These are phyloP conservation scores for Hippasteria phrygiana DNA, from an alignment of 53 echinoderm and acorn worm genomes.

Conservation along the genomic window DNA sequence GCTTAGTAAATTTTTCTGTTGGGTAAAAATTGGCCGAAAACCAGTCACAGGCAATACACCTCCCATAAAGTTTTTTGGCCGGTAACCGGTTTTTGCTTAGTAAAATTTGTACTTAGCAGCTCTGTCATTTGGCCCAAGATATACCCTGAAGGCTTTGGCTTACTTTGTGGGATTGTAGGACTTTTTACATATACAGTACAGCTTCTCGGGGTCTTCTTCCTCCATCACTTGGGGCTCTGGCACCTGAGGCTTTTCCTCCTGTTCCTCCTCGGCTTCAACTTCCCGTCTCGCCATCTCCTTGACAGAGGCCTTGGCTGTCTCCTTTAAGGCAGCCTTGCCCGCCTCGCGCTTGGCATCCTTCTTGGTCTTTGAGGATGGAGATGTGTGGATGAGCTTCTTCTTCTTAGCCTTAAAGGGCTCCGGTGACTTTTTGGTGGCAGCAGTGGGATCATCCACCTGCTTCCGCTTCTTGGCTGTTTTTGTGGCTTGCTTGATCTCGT, in stretches of 20 bases:
- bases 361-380: conserved; percentile 11
- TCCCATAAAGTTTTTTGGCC: too few relatives aligned
- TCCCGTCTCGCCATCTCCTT: conserved; percentile 56
- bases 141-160: conserved; percentile 1
- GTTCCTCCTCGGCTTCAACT: conserved; percentile 61
- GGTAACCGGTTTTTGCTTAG: too few relatives aligned
- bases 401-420: conserved; percentile 62
- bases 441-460: conserved; percentile 33
- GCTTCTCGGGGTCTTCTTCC: conserved; percentile 35
- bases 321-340: conserved; percentile 38
- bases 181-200: conserved; percentile 96
- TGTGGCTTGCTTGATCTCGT: conserved; percentile 70
- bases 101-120: too few relatives aligned
- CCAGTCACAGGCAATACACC: too few relatives aligned
- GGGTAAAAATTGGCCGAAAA: too few relatives aligned
- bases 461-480: conserved; percentile 75
- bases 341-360: conserved; percentile 64
- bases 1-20: too few relatives aligned
- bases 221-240: conserved; percentile 7
- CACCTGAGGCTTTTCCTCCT: conserved; percentile 41
- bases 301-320: conserved; percentile 16
- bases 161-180: conserved; percentile 89
- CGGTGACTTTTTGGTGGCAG: conserved; percentile 14
- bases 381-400: conserved; percentile 54
- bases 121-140: not conserved